Evolutionary conservation across 53 echinoderm and acorn worm species (phyloP).

Genomic region (Apostichopus leukothele): DNA sequence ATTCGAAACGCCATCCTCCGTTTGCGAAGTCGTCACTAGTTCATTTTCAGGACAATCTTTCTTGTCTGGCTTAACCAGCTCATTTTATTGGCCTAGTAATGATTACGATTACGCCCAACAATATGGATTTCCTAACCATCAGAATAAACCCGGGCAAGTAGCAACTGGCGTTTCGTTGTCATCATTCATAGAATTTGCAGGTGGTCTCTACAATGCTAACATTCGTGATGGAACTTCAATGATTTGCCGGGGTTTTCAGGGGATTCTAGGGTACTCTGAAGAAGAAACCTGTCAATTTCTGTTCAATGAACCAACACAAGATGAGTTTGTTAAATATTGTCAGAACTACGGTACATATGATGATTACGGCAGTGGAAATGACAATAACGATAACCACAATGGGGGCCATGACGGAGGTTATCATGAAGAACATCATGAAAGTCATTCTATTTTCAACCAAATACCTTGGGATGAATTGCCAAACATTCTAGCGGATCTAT

Average conservation of each 20-base stretch:
- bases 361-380: not conserved
- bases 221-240: not conserved
- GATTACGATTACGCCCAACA: too few species aligned
- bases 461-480: slow-evolving; percentile 12
- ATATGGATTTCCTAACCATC: not conserved
- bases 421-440: not conserved
- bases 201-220: slow-evolving; percentile 29
- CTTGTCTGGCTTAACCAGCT: not conserved
- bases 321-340: slow-evolving; percentile 20
- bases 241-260: slow-evolving; percentile 17
- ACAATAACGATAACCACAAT: not conserved
- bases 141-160: not conserved
- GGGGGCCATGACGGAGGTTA: not conserved
- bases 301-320: not conserved
- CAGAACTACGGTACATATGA: not conserved
- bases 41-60: not conserved
- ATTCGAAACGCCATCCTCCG: not conserved
- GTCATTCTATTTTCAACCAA: not conserved
- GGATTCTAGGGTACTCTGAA: slow-evolving; percentile 20
- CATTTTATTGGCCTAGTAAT: slow-evolving; percentile 5
- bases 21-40: not conserved
- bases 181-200: slow-evolving; percentile 14
- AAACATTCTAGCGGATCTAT: slow-evolving; percentile 4
- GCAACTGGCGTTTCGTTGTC: not conserved
- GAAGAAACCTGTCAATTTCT: slow-evolving; percentile 5